Evolutionary conservation across 2,888 invertebrate genomes (phyloP).

Genomic region (Gandaritis pyraliata): DNA sequence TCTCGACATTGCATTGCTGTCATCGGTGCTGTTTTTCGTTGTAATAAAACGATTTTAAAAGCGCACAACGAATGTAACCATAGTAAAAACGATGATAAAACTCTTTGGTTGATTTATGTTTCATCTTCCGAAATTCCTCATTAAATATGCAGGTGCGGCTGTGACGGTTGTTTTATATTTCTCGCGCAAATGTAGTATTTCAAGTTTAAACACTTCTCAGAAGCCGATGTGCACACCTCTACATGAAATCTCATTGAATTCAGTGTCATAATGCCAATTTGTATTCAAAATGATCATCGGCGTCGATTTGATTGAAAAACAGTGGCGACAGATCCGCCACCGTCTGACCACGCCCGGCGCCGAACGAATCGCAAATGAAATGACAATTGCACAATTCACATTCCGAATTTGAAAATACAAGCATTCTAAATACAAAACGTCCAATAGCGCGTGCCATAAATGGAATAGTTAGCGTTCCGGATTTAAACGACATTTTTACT

Average conservation of each 20-base stretch:
- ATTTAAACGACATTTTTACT: constrained; percentile 52
- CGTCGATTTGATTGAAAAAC: constrained; percentile 64
- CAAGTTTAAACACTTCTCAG: constrained; percentile 65
- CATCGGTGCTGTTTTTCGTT: constrained; percentile 42
- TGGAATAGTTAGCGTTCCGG: constrained; percentile 59
- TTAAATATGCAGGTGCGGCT: constrained; percentile 69
- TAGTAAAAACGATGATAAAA: constrained; percentile 56
- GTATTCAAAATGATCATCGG: constrained; percentile 70
- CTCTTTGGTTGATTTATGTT: constrained; percentile 51
- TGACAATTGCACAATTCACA: constrained; percentile 71
- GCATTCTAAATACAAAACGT: constrained; percentile 67
- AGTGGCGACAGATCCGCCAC: constrained; percentile 69
- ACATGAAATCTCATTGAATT: constrained; percentile 65
- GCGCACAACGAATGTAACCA: constrained; percentile 47
- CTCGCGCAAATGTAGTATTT: constrained; percentile 62
- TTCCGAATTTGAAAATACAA: constrained; percentile 71
- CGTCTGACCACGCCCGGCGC: constrained; percentile 59
- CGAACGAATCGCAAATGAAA: constrained; percentile 77
- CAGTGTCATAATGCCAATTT: constrained; percentile 64
- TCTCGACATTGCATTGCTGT: constrained; percentile 42
- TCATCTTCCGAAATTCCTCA: constrained; percentile 54
- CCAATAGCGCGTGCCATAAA: constrained; percentile 64
- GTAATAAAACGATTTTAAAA: constrained; percentile 49
- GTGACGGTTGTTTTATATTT: constrained; percentile 68
- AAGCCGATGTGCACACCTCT: constrained; percentile 48